Evolutionary conservation across 2,888 invertebrate genomes (phyloP), one percentile per base, ranked within the genome.

Genomic region (Hermaeophaga mercurialis): DNA sequence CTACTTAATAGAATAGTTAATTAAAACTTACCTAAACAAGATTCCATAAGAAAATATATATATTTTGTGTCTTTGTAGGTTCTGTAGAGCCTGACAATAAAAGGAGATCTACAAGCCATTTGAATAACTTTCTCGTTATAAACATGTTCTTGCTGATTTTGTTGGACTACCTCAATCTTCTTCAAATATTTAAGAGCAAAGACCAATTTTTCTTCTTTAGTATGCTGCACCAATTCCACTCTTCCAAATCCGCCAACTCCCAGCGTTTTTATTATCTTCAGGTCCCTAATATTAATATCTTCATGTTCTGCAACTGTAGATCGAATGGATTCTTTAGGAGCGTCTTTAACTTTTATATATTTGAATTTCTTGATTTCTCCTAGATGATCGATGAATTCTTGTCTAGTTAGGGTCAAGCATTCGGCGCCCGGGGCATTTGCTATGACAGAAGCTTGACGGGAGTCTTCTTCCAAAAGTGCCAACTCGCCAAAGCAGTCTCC

Each of bases 21-120:
- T n/a, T 36, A 11, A 39, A 12, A 53, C 60, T 45, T 36, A 62
- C 96, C 96, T 48, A 97, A 82, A 70, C 96, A 94, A 0, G 91
- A 89, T 79, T 97, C 97, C 90, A 97, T 91, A 43, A 97, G 79
- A 81, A 96, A 94, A 76, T 96, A 97, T 1, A 97, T 88, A 75
- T 90, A 95, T 74, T 94, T 95, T 56, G 84, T 85, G 78, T 97
- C 96, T 70, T 90, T 90, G 77, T 89, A 96, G 1, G 96, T 97
- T 47, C 61, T 88, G 76, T 89, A 94, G 55, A 97, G 80, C 73
- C 94, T 94, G 74, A 61, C 78, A 41, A 76, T 81, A 75, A 94
- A 95, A 0, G 86, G 85, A 55, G 86, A 88, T 48, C 89, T 84
- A 70, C 91, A 90, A 68, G 84, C 81, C 84, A 91, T 83, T 84